Base-by-base conservation (phyloP, 2,888 invertebrate species). In the Ochlodes sylvanus region DNA sequence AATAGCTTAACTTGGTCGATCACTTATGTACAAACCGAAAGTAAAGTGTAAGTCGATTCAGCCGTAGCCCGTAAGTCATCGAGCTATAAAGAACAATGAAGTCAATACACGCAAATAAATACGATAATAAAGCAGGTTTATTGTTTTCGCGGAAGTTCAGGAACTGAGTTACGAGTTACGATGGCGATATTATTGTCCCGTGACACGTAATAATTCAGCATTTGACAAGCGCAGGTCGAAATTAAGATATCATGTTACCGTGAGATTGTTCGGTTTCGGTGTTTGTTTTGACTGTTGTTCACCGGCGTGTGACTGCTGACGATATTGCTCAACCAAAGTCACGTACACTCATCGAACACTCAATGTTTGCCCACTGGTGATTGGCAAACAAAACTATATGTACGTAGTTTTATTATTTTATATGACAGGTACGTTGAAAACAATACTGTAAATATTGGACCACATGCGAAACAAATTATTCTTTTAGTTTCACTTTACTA, bases 221-320 rank as follows among this genome's bases (percentile, higher is more conserved):
- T 19, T 77, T 77, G 74, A 68, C 72, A 75, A 71, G 68, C 73
- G 63, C 61, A 73, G 75, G 75, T 73, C 70, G 69, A 77, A 78
- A 77, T 77, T 72, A 73, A 77, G 72, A 75, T 76, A 81, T 86
- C 77, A 67, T 73, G 73, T 86, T 82, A 80, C 85, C 77, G 79
- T 83, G 82, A 72, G 81, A 84, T 78, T 75, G 74, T 74, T 70
- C 32, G 14, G 47, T 14, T 66, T 72, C 66, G 75, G 73, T 74
- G 77, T 84, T 82, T 83, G 79, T 86, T 88, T 85, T 86, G 83
- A 77, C 81, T 76, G 79, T 71, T 76, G 75, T 69, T 74, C 82
- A 77, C 74, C 79, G 76, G 76, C 79, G 82, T 82, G 80, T 86
- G 84, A 86, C 86, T 77, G 70, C 63, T 71, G 67, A 70, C 71